These are phyloP conservation scores for Notodonta ziczac DNA, from an alignment of 2,888 invertebrate species.

Conservation along the genomic window DNA sequence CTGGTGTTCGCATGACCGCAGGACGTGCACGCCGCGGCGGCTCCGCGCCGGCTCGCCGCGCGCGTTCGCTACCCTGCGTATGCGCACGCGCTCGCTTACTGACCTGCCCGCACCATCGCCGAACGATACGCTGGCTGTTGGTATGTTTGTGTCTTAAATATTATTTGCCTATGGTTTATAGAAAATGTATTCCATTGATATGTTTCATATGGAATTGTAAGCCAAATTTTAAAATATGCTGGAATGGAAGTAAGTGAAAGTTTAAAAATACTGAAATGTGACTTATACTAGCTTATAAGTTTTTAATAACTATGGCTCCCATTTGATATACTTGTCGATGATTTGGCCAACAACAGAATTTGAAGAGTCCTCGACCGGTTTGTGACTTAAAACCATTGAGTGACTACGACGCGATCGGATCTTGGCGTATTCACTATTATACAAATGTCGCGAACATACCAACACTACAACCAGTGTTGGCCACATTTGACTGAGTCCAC, in stretches of 20 bases:
- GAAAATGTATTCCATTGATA: not conserved
- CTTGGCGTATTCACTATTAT: not conserved
- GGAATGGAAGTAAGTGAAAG: not conserved
- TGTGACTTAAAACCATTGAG: too few species aligned
- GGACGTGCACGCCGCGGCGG: slow-evolving; percentile 17
- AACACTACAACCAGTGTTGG: not conserved
- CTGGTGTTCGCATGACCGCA: slow-evolving; percentile 91
- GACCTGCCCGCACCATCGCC: slow-evolving; percentile 19
- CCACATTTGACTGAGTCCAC: not conserved
- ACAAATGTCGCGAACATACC: not conserved
- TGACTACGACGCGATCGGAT: too few species aligned
- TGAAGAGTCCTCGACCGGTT: too few species aligned
- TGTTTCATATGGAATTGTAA: not conserved
- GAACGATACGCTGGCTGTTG: slow-evolving; percentile 22
- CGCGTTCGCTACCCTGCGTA: slow-evolving; percentile 11
- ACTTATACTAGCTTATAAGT: too few species aligned
- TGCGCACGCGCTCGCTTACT: slow-evolving; percentile 15
- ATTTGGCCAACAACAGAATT: too few species aligned
- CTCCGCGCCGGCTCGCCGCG: slow-evolving; percentile 20
- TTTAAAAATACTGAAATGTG: too few species aligned
- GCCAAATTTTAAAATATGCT: not conserved
- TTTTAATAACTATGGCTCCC: too few species aligned
- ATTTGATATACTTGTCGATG: too few species aligned
- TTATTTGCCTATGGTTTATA: not conserved
- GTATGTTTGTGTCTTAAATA: slow-evolving; percentile 35